Evolutionary conservation across 2,113 vertebrate genomes (phyloP), one percentile per base, ranked within the genome.

Genomic region (Chauna torquata): DNA sequence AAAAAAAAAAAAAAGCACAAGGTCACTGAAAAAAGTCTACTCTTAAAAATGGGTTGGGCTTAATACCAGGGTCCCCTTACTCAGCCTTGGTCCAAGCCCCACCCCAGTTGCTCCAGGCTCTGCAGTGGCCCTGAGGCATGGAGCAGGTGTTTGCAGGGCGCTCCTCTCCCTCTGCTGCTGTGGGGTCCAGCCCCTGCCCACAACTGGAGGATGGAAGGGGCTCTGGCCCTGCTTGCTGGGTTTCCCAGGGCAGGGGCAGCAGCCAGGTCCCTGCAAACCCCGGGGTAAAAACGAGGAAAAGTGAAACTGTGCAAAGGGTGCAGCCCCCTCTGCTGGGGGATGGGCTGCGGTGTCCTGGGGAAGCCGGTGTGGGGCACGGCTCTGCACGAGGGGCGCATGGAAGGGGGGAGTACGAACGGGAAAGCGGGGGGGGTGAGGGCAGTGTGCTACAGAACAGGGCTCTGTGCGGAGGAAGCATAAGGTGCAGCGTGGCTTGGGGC

Each of bases 11-110:
- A 80, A 72, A 38, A 98, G 94, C 98, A 98, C 98, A 97, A 98
- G 97, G 97, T 98, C 98, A 99, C 98, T 98, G 89, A 85, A 94
- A 92, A 94, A 66, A 87, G 52, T 82, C 95, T 98, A 97, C 90
- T 95, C 47, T 84, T 96, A 96, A 97, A 95, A 97, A 93, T 61
- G 75, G 59, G 34, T 94, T 71, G 68, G 94, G 77, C 83, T 95
- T 32, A 80, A 82, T 89, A 92, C n/a, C 52, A 62, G 34, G 74
- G 58, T 78, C 75, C 64, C 4, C 2, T 71, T 77, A 16, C 30
- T 74, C 7, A 8, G 50, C 69, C 55, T 52, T 14, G 36, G 69
- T 74, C n/a, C 15, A 38, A 3, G 3, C 28, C 3, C 23, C 32
- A 9, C 10, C 14, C 36, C 45, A 42, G 25, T 25, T 64, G 38